These are phyloP conservation scores for Cerastis rubricosa DNA, from an alignment of 2,888 invertebrate genomes.

Conservation along the genomic window DNA sequence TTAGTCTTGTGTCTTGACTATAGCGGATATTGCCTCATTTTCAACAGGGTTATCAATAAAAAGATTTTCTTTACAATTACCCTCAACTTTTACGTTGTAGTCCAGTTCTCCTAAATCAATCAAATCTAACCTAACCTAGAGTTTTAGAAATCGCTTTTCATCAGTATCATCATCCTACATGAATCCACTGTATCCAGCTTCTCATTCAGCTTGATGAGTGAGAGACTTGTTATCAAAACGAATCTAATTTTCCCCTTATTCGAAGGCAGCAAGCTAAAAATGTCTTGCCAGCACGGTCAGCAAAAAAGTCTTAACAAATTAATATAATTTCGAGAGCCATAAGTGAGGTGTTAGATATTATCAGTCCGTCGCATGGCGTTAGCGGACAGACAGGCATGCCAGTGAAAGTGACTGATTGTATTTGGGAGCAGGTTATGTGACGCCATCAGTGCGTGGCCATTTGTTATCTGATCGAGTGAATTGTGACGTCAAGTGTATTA, in stretches of 20 bases:
- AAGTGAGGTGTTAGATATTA: slow-evolving; percentile 64
- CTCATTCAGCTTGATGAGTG: not conserved
- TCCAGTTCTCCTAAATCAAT: not conserved
- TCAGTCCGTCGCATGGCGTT: slow-evolving; percentile 58
- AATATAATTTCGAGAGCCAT: slow-evolving; percentile 14
- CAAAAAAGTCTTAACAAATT: slow-evolving; percentile 8
- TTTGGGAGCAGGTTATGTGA: slow-evolving; percentile 84
- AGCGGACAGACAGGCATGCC: slow-evolving; percentile 76
- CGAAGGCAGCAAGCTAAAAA: not conserved
- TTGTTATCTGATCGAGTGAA: slow-evolving; percentile 62
- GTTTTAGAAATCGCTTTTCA: not conserved
- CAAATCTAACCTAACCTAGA: not conserved
- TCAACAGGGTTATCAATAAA: not conserved
- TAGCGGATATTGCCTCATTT: slow-evolving; percentile 17
- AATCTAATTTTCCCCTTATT: not conserved
- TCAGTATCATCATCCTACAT: not conserved
- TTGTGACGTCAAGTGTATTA: slow-evolving; percentile 47
- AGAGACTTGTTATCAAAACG: not conserved
- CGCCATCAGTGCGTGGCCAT: slow-evolving; percentile 74
- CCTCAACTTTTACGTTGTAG: not conserved
- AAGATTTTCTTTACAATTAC: not conserved
- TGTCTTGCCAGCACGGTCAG: not conserved
- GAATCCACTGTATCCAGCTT: not conserved
- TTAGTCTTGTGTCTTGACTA: slow-evolving; percentile 14
- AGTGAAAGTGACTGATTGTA: slow-evolving; percentile 88